Base-by-base conservation (phyloP, 2,888 invertebrate genomes). In the Noctua fimbriata region DNA sequence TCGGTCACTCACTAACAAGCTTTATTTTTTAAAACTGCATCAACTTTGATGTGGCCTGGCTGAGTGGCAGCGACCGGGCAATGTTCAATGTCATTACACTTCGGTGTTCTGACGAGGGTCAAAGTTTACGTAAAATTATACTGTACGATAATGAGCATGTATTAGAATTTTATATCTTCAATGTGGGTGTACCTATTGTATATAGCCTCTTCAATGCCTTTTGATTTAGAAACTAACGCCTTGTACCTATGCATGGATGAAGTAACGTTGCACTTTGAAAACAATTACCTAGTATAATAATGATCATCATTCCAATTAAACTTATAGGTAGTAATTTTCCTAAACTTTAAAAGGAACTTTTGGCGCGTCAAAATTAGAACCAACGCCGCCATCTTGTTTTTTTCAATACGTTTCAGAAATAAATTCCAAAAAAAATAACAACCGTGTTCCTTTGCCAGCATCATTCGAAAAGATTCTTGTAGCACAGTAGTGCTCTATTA, bases 21-120 rank as follows among this genome's bases (percentile, higher is more conserved):
- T 65, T 65, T 58, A 66, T 41, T 75, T 75, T 67, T 28, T 36
- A 28, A 76, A 76, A 76, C 52, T 80, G 83, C 67, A 76, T 28
- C 28, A 67, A 18, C 44, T 67, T 60, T 83, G 58, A 47, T 60
- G 58, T 69, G 47, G n/a, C 1, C 16, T 21, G 47, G 71, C 21
- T 70, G n/a, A 79, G 69, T 65, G 69, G 73, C 72, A 73, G 4
- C 24, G 63, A 44, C 36, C 72, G 79, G 65, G 28, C 79, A 36
- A 65, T 65, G 41, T 49, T 84, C 63, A 69, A 65, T 63, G 85
- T 79, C 63, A 79, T 73, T 66, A 60, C 32, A 77, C 32, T 69
- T 72, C 4, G 28, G 10, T 55, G 47, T 28, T 76, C 49, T 67
- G 44, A 65, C 69, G 52, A 75, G 36, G 55, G 28, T 47, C 18